Evolutionary conservation across 2,113 vertebrate genomes (phyloP), one percentile per base, ranked within the genome.

Genomic region (Xenopus laevis): DNA sequence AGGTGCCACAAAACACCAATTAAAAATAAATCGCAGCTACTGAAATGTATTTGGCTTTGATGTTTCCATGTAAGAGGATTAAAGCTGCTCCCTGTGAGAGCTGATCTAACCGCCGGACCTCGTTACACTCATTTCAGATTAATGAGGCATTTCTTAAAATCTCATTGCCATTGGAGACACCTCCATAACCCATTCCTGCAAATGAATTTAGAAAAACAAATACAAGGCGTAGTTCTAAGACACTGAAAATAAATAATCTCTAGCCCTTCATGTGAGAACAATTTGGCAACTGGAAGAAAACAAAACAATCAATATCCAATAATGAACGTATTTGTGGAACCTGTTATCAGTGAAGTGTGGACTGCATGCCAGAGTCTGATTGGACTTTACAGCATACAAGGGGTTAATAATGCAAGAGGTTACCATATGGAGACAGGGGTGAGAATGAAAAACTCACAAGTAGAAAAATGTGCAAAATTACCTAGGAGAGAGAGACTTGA

Each of bases 1-100:
- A 76, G 73, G 73, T 76, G 73, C 65, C 73, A 76, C 73, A 76
- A 76, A 76, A 76, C 66, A 76, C 64, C 73, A 76, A 76, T 76
- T 76, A 76, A 76, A 76, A 76, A 76, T 63, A 76, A 76, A 69
- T 69, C 27, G 47, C 66, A 68, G 72, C 72, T 68, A 30, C 72
- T 68, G 65, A 75, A 68, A 75, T 68, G 40, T 74, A 44, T 18
- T 57, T 33, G 45, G 27, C 72, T 75, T 75, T 75, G 72, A 75
- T 75, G 72, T 75, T 74, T 68, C 45, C 47, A n/a, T 62, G 65
- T 68, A 68, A 68, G 72, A 75, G 72, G 72, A 75, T 68, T 75
- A 57, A 68, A 55, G 57, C 44, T 60, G 72, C 65, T 75, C 65
- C 57, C 72, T 61, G 17, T 40, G 44, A 68, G 72, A 58, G 47